Percentiles rank a stretch among this genome's conserved stretches.
These are phyloP conservation scores for Aradophagus sp. DNA, from an alignment of 1,140 invertebrate genomes.

Conservation along the genomic window DNA sequence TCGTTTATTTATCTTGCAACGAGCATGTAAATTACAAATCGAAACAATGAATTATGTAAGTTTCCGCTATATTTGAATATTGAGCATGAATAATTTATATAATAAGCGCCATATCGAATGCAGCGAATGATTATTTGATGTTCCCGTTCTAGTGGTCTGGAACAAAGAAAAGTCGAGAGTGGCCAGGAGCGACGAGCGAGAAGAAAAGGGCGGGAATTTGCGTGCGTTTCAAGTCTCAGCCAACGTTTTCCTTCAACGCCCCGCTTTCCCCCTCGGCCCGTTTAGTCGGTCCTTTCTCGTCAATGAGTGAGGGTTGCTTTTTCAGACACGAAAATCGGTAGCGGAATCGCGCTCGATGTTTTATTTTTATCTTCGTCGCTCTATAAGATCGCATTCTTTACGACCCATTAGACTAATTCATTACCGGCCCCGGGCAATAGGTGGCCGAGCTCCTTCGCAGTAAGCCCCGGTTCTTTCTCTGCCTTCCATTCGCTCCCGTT, in stretches of 20 bases:
- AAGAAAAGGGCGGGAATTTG: slow-evolving; percentile 19
- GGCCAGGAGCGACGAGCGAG: neutral
- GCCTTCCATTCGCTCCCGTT: slow-evolving; percentile 30
- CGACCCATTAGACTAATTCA: slow-evolving; percentile 76
- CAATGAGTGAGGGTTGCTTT: slow-evolving; percentile 66
- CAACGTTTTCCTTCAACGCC: slow-evolving; percentile 39
- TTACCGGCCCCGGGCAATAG: slow-evolving; percentile 71
- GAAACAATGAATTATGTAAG: slow-evolving; percentile 46
- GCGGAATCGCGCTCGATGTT: slow-evolving; percentile 66
- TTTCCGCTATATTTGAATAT: slow-evolving; percentile 45
- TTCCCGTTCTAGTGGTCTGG: slow-evolving; percentile 22
- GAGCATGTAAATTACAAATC: slow-evolving; percentile 31
- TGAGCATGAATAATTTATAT: slow-evolving; percentile 49
- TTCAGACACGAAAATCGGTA: slow-evolving; percentile 69
- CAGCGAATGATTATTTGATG: slow-evolving; percentile 47
- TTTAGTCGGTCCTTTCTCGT: slow-evolving; percentile 45
- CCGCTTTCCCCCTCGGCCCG: slow-evolving; percentile 17
- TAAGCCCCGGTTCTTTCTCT: slow-evolving; percentile 52
- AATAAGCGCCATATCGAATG: slow-evolving; percentile 44
- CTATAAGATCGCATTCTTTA: slow-evolving; percentile 76
- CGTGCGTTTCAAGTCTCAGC: slow-evolving; percentile 27
- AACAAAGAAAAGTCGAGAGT: slow-evolving; percentile 34
- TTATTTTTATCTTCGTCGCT: slow-evolving; percentile 73
- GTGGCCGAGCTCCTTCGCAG: slow-evolving; percentile 62
- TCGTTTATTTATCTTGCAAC: slow-evolving; percentile 18